phyloP scores from a whole-genome alignment of 2,797 vertebrate species.

The Peromyscus melanophrys region DNA sequence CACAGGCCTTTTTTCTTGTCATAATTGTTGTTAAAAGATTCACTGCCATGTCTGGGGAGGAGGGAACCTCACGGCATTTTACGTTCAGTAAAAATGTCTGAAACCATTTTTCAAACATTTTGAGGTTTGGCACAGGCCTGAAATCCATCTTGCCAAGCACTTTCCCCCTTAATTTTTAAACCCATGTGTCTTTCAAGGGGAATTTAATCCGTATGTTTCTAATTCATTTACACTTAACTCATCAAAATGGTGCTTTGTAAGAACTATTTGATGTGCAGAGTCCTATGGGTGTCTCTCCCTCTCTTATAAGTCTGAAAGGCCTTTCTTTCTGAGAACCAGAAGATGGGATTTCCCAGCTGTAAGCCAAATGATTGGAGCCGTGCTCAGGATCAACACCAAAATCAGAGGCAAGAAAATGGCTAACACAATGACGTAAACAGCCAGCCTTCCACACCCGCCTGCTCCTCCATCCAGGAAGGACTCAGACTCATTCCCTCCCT shows the following conservation, averaged over 20 bases:
- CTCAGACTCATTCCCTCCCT: not conserved
- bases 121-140: constrained; percentile 85
- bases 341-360: constrained; percentile 81
- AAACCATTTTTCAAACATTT: constrained; percentile 83
- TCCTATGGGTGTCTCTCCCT: constrained; percentile 76
- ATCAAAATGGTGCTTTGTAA: constrained; percentile 85
- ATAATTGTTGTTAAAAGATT: constrained; percentile 80
- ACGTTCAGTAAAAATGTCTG: constrained; percentile 81
- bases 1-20: constrained; percentile 71
- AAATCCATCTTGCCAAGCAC: constrained; percentile 83
- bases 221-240: constrained; percentile 88
- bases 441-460: not conserved
- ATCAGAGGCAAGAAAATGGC: constrained; percentile 55
- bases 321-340: constrained; percentile 77
- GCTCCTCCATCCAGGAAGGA: not conserved
- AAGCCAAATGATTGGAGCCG: constrained; percentile 73
- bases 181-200: constrained; percentile 85
- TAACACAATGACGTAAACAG: constrained; percentile 15
- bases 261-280: constrained; percentile 83
- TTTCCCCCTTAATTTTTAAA: constrained; percentile 82
- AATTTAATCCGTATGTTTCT: constrained; percentile 87
- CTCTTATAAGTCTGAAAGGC: constrained; percentile 70
- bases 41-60: constrained; percentile 77
- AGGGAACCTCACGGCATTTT: constrained; percentile 76
- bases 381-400: constrained; percentile 69